Conservation (phyloP, 1,140 invertebrate species). For the Euwallacea similis region DNA sequence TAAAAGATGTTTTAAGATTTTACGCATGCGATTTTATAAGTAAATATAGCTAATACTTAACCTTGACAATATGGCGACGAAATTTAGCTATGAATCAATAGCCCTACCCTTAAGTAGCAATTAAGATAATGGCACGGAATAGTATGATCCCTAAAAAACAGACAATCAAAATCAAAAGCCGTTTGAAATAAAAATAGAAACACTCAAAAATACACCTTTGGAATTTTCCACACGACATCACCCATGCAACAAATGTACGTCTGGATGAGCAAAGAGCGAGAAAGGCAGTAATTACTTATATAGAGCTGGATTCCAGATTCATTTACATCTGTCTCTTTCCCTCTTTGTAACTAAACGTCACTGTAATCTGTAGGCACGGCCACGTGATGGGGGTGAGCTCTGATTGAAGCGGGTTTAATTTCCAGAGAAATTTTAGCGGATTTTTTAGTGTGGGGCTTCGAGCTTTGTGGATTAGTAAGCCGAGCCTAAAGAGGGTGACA, state of each 20-base stretch:
- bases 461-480: slow-evolving; percentile 47
- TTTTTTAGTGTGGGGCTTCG: slow-evolving; percentile 49
- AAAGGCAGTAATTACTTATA: slow-evolving; percentile 25
- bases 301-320: slow-evolving; percentile 16
- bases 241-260: not conserved
- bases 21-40: no score
- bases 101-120: no score
- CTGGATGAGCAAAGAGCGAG: slow-evolving; percentile 7
- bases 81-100: no score
- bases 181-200: slow-evolving; percentile 8
- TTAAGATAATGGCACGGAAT: no score
- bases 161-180: not conserved
- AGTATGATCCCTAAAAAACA: not conserved
- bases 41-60: no score
- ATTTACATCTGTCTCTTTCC: slow-evolving; percentile 19
- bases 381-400: not conserved
- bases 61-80: no score
- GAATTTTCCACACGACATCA: slow-evolving; percentile 15
- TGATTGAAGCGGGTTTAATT: slow-evolving; percentile 50
- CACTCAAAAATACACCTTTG: slow-evolving; percentile 9
- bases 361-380: slow-evolving; percentile 13
- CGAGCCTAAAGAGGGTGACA: not conserved
- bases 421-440: slow-evolving; percentile 52
- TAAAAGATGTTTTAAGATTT: no score
- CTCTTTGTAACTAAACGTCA: slow-evolving; percentile 10